Evolutionary conservation across 2,797 vertebrate species (phyloP).

Genomic region (Hirundo rustica): DNA sequence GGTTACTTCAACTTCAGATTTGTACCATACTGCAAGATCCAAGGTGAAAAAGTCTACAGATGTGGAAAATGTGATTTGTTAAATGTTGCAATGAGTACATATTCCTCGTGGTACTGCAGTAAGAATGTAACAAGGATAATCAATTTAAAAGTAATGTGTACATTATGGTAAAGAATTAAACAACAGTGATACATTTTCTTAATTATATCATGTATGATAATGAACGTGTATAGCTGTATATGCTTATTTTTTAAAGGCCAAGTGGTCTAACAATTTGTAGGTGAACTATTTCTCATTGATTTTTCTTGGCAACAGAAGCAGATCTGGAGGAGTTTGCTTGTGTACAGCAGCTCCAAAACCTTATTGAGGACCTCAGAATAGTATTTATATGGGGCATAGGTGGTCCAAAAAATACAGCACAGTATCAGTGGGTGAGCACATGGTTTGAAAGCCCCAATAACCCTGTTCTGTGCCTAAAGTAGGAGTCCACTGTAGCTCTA

Average conservation of each 20-base stretch:
- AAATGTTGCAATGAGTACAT: neutral
- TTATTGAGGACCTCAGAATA: neutral
- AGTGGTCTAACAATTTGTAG: neutral
- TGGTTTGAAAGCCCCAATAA: neutral
- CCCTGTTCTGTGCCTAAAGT: neutral
- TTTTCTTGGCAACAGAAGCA: neutral
- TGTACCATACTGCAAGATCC: neutral
- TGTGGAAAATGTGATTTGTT: neutral
- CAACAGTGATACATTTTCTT: too few species aligned
- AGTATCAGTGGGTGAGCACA: neutral
- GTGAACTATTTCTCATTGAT: neutral
- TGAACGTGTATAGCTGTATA: neutral
- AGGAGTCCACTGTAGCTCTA: rapidly evolving
- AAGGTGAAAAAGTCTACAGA: neutral
- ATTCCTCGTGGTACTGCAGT: neutral
- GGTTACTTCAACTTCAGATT: neutral
- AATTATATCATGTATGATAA: neutral
- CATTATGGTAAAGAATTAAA: neutral
- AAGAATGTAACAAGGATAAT: neutral
- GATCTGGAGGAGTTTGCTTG: neutral
- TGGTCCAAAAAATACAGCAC: neutral
- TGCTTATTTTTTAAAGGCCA: neutral
- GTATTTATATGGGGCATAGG: rapidly evolving
- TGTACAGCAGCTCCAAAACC: neutral
- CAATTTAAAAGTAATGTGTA: neutral